Evolutionary conservation across 1,140 invertebrate species (phyloP).

Genomic region (Cepaea nemoralis): DNA sequence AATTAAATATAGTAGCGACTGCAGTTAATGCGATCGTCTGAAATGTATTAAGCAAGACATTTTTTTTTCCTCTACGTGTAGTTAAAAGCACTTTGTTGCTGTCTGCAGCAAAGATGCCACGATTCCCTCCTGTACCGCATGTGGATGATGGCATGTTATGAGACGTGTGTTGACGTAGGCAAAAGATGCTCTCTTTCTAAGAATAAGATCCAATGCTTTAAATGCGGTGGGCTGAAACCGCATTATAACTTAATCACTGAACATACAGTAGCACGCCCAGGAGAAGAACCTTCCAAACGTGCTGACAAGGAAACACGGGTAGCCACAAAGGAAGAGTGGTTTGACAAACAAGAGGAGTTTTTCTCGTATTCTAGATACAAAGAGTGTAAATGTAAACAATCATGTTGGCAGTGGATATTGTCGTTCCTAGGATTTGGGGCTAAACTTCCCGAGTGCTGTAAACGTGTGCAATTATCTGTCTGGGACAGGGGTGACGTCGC

Average conservation of each 20-base stretch:
- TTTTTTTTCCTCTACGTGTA: no score
- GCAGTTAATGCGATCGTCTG: background rate
- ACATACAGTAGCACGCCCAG: background rate
- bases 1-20: no score
- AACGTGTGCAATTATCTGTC: background rate
- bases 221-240: background rate
- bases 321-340: no score
- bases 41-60: background rate
- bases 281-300: no score
- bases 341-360: no score
- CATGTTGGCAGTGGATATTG: background rate
- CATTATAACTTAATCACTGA: background rate
- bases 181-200: background rate
- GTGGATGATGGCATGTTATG: constrained; percentile 5
- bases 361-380: no score
- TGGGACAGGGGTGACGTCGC: background rate
- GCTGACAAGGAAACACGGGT: no score
- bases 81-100: background rate
- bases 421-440: background rate
- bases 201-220: background rate
- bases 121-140: background rate
- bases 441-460: constrained; percentile 5
- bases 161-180: constrained; percentile 23
- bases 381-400: background rate
- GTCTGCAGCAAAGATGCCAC: background rate